Percentiles rank a stretch among this genome's conserved stretches.
Evolutionary conservation across 1,140 invertebrate species (phyloP).

Genomic region (Drosophila yakuba): DNA sequence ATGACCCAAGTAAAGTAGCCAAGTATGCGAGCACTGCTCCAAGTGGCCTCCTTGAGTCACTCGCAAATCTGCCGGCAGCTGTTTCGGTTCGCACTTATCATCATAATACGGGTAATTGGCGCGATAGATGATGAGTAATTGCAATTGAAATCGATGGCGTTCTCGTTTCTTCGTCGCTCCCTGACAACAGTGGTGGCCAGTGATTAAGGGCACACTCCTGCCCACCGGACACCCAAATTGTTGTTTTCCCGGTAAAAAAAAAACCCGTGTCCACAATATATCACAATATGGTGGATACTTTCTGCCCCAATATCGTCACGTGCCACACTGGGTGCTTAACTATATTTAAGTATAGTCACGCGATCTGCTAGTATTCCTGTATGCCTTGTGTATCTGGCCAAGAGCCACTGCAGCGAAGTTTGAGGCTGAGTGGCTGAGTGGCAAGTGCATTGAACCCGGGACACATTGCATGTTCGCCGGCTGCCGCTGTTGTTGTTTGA

Average conservation of each 20-base stretch:
- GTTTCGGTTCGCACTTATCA: slow-evolving; percentile 41
- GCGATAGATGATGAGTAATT: slow-evolving; percentile 52
- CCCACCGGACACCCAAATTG: slow-evolving; percentile 16
- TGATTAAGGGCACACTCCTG: slow-evolving; percentile 29
- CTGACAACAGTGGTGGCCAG: slow-evolving; percentile 42
- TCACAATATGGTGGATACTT: slow-evolving; percentile 29
- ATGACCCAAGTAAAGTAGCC: not conserved
- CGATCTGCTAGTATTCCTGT: slow-evolving; percentile 24
- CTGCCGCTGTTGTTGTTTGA: slow-evolving; percentile 32
- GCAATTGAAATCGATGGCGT: slow-evolving; percentile 30
- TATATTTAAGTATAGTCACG: slow-evolving; percentile 48
- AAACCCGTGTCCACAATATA: slow-evolving; percentile 5
- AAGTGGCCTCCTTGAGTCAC: slow-evolving; percentile 36
- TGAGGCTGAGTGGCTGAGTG: slow-evolving; percentile 30
- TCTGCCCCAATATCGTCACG: slow-evolving; percentile 43
- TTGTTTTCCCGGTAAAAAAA: slow-evolving; percentile 20
- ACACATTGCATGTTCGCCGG: slow-evolving; percentile 46
- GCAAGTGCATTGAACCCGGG: slow-evolving; percentile 50
- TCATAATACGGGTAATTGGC: slow-evolving; percentile 34
- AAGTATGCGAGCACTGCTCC: slow-evolving; percentile 4
- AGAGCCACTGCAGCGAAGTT: slow-evolving; percentile 38
- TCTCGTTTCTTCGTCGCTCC: not conserved
- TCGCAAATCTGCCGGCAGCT: slow-evolving; percentile 25
- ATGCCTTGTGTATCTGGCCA: slow-evolving; percentile 26
- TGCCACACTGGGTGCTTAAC: slow-evolving; percentile 35